Percentiles rank a stretch among this genome's conserved stretches.
Evolutionary conservation across 2,113 vertebrate genomes (phyloP).

Genomic region (Mohoua ochrocephala): DNA sequence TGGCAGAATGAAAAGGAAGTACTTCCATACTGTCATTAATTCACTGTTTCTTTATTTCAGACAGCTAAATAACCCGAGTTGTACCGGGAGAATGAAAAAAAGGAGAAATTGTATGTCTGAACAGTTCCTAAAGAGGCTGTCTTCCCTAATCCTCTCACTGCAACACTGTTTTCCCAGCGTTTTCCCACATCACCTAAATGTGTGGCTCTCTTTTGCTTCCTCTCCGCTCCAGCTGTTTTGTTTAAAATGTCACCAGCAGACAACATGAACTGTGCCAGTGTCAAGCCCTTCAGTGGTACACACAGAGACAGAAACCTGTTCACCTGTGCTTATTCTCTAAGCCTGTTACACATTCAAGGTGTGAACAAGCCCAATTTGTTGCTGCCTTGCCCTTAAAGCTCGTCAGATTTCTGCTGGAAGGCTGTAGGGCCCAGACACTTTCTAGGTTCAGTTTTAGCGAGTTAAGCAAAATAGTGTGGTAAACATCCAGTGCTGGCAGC

Average conservation of each 20-base stretch:
- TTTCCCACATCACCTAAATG: fast-evolving
- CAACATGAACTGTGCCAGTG: not conserved
- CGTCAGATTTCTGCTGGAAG: not conserved
- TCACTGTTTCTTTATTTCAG: not conserved
- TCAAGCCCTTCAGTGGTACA: not conserved
- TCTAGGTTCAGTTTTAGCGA: not conserved
- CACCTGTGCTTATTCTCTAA: not conserved
- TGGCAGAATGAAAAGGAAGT: not conserved
- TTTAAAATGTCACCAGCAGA: not conserved
- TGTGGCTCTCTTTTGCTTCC: not conserved
- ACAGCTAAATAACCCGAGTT: not conserved
- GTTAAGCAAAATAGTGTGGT: not conserved
- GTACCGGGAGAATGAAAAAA: not conserved
- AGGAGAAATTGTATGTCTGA: not conserved
- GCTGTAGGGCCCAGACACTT: not conserved
- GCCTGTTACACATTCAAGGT: not conserved
- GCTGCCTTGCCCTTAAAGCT: not conserved
- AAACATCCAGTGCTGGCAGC: not conserved
- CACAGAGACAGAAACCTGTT: not conserved
- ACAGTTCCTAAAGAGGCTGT: not conserved
- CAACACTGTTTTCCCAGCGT: not conserved
- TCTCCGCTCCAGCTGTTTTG: not conserved
- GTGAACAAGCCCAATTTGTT: not conserved
- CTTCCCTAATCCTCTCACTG: not conserved
- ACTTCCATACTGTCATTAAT: not conserved